A percentile compares a stretch with the other conserved stretches of the same genome.
These are phyloP conservation scores for Propithecus deckenii DNA, from an alignment of 2,797 vertebrate species.

Conservation along the genomic window DNA sequence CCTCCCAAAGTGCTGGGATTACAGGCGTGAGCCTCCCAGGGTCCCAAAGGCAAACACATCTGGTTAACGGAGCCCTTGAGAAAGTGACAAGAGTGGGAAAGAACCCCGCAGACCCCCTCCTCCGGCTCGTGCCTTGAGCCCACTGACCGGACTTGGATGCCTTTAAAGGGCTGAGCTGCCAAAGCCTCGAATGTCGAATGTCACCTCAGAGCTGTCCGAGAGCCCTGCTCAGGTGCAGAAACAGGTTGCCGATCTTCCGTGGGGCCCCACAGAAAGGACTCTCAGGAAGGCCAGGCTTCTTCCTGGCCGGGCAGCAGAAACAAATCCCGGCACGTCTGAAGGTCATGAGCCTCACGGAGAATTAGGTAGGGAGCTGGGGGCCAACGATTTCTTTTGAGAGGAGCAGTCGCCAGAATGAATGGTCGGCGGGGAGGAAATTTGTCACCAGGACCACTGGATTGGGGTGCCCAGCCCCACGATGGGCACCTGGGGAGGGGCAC, in stretches of 20 bases:
- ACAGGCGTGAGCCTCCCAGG: background rate
- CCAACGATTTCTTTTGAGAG: background rate
- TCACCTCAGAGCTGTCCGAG: background rate
- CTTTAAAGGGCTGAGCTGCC: background rate
- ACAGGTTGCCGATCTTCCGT: background rate
- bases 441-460: background rate
- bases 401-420: background rate
- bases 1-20: too few species aligned
- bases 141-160: background rate
- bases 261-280: background rate
- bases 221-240: background rate
- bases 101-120: background rate
- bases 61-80: conserved; percentile 4
- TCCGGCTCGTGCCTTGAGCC: background rate
- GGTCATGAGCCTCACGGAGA: background rate
- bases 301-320: background rate
- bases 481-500: too few species aligned
- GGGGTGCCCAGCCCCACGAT: background rate
- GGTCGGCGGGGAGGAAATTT: background rate
- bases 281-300: background rate
- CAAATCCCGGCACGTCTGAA: background rate
- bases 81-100: background rate
- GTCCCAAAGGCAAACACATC: conserved; percentile 53
- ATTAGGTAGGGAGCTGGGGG: too few species aligned
- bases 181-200: background rate